Percentiles rank a stretch among this genome's conserved stretches.
Conservation (phyloP, 2,888 invertebrate genomes). For the Carterocephalus palaemon region DNA sequence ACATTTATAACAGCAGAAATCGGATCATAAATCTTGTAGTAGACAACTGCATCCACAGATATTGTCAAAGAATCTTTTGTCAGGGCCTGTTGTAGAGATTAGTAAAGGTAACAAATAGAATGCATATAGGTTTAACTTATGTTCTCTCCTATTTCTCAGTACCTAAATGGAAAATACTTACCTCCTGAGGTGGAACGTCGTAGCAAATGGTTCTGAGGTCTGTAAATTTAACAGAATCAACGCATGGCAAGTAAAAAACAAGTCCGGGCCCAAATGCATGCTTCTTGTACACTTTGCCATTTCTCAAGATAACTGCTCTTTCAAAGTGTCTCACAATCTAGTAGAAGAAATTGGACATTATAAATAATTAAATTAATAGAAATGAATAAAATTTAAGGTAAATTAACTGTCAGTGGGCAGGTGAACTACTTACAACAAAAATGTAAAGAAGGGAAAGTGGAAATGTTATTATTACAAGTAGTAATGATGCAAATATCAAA, state of each 20-base stretch:
- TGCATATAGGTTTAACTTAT: too few relatives aligned
- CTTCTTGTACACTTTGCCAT: conserved; percentile 84
- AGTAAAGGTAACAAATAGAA: too few relatives aligned
- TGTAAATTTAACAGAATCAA: conserved; percentile 90
- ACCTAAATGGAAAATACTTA: too few relatives aligned
- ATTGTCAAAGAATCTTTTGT: conserved; percentile 91
- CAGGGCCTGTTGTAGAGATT: conserved; percentile 41
- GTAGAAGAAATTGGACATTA: conserved; percentile 25
- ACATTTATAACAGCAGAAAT: conserved; percentile 81
- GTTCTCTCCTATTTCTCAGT: too few relatives aligned
- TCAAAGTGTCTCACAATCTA: conserved; percentile 89
- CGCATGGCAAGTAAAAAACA: conserved; percentile 93
- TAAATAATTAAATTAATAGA: background rate
- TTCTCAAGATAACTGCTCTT: conserved; percentile 88
- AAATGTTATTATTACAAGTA: conserved; percentile 42
- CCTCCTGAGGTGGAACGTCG: conserved; percentile 96
- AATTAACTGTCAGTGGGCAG: too few relatives aligned
- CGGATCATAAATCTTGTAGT: conserved; percentile 85
- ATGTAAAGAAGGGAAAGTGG: conserved; percentile 47
- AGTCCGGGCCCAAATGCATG: conserved; percentile 88
- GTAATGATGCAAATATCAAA: conserved; percentile 40
- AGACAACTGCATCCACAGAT: conserved; percentile 91
- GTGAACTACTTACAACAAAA: conserved; percentile 45
- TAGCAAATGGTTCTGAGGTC: conserved; percentile 94
- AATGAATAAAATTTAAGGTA: background rate